A percentile compares a stretch with the other conserved stretches of the same genome.
Evolutionary conservation across 2,113 vertebrate genomes (phyloP).

Genomic region (Pedionomus torquatus): DNA sequence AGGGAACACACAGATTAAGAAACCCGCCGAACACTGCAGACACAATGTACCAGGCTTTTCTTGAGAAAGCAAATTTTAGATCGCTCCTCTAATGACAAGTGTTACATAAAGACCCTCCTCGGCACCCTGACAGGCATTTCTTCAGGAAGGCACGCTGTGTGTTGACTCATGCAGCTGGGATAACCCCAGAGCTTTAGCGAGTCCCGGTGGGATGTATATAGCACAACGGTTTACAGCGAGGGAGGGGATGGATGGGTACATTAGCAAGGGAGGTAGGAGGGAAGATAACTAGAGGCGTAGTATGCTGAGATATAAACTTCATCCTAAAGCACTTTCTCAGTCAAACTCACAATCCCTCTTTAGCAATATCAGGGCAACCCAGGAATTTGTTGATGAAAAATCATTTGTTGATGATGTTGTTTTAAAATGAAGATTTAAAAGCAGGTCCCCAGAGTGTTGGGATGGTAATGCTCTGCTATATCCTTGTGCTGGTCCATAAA

Average conservation of each 20-base stretch:
- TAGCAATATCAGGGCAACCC: neutral
- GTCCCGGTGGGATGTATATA: fast-evolving
- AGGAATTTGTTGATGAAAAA: neutral
- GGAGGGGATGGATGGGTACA: neutral
- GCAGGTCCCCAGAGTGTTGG: neutral
- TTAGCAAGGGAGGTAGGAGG: neutral
- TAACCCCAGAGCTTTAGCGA: neutral
- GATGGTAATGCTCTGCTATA: neutral
- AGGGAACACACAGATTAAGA: neutral
- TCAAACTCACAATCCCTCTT: neutral
- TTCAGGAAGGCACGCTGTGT: fast-evolving
- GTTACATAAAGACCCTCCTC: neutral
- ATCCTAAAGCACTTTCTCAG: neutral
- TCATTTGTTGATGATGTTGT: no score
- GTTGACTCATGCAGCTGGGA: neutral
- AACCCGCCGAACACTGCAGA: neutral
- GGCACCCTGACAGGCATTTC: neutral
- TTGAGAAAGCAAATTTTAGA: neutral
- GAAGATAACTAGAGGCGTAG: neutral
- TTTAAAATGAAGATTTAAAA: neutral
- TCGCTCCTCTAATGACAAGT: neutral
- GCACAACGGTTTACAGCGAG: neutral
- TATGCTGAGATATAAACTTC: neutral
- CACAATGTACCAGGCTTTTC: neutral
- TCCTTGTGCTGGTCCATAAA: neutral